Evolutionary conservation across 1,140 invertebrate species (phyloP), one percentile per base, ranked within the genome.

Genomic region (Diabrotica undecimpunctata): DNA sequence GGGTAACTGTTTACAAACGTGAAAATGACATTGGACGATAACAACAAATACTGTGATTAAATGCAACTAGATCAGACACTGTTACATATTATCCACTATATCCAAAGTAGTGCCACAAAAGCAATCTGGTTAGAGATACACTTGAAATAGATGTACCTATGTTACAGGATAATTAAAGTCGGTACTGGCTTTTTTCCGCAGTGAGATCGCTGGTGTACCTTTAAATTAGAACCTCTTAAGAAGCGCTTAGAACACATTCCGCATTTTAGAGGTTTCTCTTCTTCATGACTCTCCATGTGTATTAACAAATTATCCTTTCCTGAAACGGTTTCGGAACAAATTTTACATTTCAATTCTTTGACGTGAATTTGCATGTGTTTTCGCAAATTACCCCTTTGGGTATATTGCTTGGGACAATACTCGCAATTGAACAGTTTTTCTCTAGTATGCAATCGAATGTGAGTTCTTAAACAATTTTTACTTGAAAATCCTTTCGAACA

Each of bases 361-460:
- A 12, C 8, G 35, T 62, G 61, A 12, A 14, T 62, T 36, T 37
- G 52, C 11, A 38, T n/a, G 11, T 62, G 61, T 8, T n/a, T 11
- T 6, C 10, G 9, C 51, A 62, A 37, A 53, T 35, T 11, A 53
- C 14, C 10, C 13, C 35, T 14, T n/a, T 35, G 35, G 11, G 12
- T 9, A 9, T 53, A 62, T 52, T 14, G 7, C 39, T 67, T 5
- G 66, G 65, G 59, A 76, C 92, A 92, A 35, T 89, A 84, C 67
- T 87, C 85, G 77, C 87, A 89, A 1, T 85, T 77, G 74, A 83
- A 84, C 46, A 84, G 80, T 62, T 85, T 83, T 58, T 84, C 85
- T 3, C 86, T 86, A 36, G 83, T 82, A 76, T 89, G 87, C 10
- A 72, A 70, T 54, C 55, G 46, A 39, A 61, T 50, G 46, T 74